Percentiles rank a stretch among this genome's conserved stretches.
Evolutionary conservation across 2,113 vertebrate species (phyloP).

Genomic region (Lota lota): DNA sequence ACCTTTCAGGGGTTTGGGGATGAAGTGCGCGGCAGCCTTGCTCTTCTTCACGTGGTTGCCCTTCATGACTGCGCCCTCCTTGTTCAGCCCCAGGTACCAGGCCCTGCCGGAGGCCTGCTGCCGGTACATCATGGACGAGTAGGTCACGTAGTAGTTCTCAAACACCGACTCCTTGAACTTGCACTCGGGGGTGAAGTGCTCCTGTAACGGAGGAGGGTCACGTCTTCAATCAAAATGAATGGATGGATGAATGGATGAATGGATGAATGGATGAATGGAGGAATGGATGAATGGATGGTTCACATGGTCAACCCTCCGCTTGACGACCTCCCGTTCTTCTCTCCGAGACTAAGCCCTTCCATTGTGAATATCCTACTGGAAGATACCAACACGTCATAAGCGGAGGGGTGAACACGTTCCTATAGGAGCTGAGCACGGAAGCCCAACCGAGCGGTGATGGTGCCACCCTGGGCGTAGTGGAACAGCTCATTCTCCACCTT

Average conservation of each 20-base stretch:
- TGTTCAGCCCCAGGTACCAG: slow-evolving; percentile 98
- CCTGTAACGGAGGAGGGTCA: slow-evolving; percentile 66
- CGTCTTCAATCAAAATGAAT: slow-evolving; percentile 5
- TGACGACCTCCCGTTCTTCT: too few relatives aligned
- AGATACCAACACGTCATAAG: not conserved
- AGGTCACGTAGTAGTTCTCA: slow-evolving; percentile 99
- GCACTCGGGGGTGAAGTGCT: slow-evolving; percentile 98
- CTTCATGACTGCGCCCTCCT: slow-evolving; percentile 98
- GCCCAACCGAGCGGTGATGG: too few relatives aligned
- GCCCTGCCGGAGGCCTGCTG: slow-evolving; percentile 95
- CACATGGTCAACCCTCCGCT: too few relatives aligned
- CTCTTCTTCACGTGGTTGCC: slow-evolving; percentile 98
- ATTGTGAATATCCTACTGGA: too few relatives aligned
- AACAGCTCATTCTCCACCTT: too few relatives aligned
- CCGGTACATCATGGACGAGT: slow-evolving; percentile 97
- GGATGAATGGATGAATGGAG: too few relatives aligned
- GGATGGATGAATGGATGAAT: too few relatives aligned
- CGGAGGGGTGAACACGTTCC: not conserved
- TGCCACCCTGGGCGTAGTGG: too few relatives aligned
- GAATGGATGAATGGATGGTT: too few relatives aligned
- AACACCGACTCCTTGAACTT: slow-evolving; percentile 99
- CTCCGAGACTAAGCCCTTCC: too few relatives aligned
- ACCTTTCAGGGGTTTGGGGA: slow-evolving; percentile 99
- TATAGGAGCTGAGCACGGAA: too few relatives aligned
- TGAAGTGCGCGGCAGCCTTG: slow-evolving; percentile 95